Evolutionary conservation across 2,888 invertebrate genomes (phyloP).

Genomic region (Eupeodes latifasciatus): DNA sequence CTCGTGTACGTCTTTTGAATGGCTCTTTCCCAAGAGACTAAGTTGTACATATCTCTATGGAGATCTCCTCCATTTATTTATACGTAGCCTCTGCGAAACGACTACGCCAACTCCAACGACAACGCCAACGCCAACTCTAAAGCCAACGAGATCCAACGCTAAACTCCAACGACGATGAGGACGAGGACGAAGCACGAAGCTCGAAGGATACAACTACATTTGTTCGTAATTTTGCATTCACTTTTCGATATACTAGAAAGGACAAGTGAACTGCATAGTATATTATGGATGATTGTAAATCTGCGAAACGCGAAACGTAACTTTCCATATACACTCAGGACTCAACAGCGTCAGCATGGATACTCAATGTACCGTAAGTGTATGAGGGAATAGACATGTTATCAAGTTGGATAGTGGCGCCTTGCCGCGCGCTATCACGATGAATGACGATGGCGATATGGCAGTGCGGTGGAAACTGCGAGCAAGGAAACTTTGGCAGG

Average conservation of each 20-base stretch:
- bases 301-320: conserved; percentile 24
- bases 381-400: conserved; percentile 31
- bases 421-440: conserved; percentile 22
- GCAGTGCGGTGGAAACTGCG: conserved; percentile 2
- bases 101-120: neutral
- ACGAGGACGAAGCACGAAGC: too few relatives aligned
- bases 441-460: too few relatives aligned
- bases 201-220: conserved; percentile 44
- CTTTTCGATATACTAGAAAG: conserved; percentile 25
- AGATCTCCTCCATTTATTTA: conserved; percentile 15
- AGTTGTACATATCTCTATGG: conserved; percentile 8
- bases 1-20: conserved; percentile 42
- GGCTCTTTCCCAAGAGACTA: neutral
- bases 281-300: conserved; percentile 23
- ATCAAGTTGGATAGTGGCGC: conserved; percentile 43
- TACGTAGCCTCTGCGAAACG: neutral
- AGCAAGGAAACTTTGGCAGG: neutral
- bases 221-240: conserved; percentile 53
- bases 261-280: conserved; percentile 1
- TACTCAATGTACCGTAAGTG: conserved; percentile 21
- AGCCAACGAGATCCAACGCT: too few relatives aligned
- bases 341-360: neutral
- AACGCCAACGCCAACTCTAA: neutral
- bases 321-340: neutral
- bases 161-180: too few relatives aligned